Percentiles rank a stretch among this genome's conserved stretches.
These are phyloP conservation scores for Coracopsis vasa DNA, from an alignment of 2,113 vertebrate species.

Conservation along the genomic window DNA sequence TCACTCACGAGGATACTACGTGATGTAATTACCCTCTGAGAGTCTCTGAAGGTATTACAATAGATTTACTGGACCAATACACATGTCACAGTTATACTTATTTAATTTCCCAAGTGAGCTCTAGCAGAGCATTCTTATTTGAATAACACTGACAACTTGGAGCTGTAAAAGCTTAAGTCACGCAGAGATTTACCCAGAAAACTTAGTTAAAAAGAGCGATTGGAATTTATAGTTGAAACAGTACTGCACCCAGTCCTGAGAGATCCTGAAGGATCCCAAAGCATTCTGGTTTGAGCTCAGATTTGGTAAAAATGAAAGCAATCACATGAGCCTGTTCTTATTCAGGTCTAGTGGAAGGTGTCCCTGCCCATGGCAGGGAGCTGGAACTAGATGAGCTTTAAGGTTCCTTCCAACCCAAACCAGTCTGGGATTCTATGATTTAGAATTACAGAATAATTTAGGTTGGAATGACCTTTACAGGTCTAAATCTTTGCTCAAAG, in stretches of 20 bases:
- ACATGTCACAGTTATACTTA: not conserved
- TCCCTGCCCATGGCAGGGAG: not conserved
- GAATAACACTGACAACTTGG: not conserved
- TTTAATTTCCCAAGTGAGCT: conserved; percentile 42
- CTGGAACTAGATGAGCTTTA: not conserved
- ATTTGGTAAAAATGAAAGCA: not conserved
- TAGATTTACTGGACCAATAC: conserved; percentile 9
- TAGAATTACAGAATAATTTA: not conserved
- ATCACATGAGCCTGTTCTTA: not conserved
- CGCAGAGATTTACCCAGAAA: not conserved
- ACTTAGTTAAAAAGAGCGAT: not conserved
- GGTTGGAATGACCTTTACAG: not conserved
- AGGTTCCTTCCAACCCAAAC: not conserved
- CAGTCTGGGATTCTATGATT: not conserved
- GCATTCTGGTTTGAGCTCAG: not conserved
- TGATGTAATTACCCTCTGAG: not conserved
- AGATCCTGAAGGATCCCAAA: not conserved
- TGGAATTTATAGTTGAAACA: not conserved
- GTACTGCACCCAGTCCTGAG: not conserved
- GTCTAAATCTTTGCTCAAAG: not conserved
- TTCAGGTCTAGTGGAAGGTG: not conserved
- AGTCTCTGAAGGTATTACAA: not conserved
- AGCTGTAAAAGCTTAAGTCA: not conserved
- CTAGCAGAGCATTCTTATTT: not conserved
- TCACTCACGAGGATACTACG: not conserved